Base-by-base conservation (phyloP, 2,888 invertebrate genomes). In the Lithophane socia region DNA sequence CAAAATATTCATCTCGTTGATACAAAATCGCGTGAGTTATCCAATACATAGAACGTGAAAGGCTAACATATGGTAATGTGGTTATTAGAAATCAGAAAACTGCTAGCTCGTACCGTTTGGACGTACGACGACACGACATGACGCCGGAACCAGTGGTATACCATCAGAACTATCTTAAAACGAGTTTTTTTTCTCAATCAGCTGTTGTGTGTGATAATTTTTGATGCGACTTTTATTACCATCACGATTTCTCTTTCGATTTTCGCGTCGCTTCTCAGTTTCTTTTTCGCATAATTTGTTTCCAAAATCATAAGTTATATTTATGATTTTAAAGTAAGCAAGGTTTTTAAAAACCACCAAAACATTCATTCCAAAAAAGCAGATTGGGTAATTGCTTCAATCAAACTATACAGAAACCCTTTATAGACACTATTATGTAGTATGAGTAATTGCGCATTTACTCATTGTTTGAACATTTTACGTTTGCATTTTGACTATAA, bases 31-130 rank as follows among this genome's bases (percentile, higher is more conserved):
- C 92, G 92, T 92, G 92, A 90, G 93, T 93, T 95, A 94, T 93
- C 92, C 92, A 93, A 94, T 92, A 88, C 87, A 83, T 84, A 86
- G 86, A 90, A 89, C 93, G 95, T 94, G 95, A 95, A 95, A 95
- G 95, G 95, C 94, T 92, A 93, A 90, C 91, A 91, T 95, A 96
- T 95, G 95, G 91, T 94, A 95, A 96, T 95, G 90, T 90, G 90
- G 88, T 89, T 88, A 93, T 94, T 95, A 95, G 95, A 95, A 95
- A 96, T 95, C 93, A 92, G 92, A 94, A 93, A 93, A 92, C 92
- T 91, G 88, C 88, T 78, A 83, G 75, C 86, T 87, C 85, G 79
- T 82, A 91, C 91, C 90, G 91, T 89, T 92, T 87, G 83, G 91
- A 88, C 70, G 82, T 85, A 83, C 87, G 84, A 89, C 75, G 86